Conservation (phyloP, 2,113 vertebrate genomes). For the Forbesichthys papilliferus region DNA sequence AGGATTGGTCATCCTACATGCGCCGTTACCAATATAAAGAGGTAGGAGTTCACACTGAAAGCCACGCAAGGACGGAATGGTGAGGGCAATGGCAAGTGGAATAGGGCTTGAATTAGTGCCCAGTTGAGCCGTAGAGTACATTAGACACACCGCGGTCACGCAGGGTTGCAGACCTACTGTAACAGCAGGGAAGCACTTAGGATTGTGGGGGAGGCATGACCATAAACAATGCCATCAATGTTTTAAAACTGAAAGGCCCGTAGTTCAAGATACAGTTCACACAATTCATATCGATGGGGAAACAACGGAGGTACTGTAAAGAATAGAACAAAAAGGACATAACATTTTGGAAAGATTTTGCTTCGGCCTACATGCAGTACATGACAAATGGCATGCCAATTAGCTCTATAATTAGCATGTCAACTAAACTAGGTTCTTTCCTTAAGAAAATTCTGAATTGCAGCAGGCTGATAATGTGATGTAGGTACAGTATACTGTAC, state of each 20-base stretch:
- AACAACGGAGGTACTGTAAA: no score
- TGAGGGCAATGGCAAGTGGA: background rate
- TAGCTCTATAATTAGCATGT: no score
- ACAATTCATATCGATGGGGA: background rate
- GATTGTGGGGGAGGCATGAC: constrained; percentile 15
- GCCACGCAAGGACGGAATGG: background rate
- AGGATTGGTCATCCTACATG: background rate
- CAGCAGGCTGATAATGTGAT: background rate
- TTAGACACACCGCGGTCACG: constrained; percentile 31
- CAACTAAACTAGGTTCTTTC: background rate
- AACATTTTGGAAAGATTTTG: background rate
- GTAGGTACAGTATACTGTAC: background rate
- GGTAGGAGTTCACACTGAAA: constrained; percentile 28
- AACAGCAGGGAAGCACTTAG: constrained; percentile 12
- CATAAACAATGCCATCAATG: constrained; percentile 42
- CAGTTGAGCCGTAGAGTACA: constrained; percentile 39
- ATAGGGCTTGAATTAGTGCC: constrained; percentile 39
- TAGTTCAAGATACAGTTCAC: constrained; percentile 9
- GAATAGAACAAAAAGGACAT: background rate
- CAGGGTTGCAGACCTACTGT: constrained; percentile 27
- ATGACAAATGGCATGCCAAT: background rate
- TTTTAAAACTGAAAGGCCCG: constrained; percentile 26
- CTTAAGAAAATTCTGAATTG: background rate
- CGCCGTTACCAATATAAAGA: background rate
- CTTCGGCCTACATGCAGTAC: background rate